Evolutionary conservation across 37 sponge, comb jelly and placozoan species (phyloP).

Genomic region (Eunapius fragilis): DNA sequence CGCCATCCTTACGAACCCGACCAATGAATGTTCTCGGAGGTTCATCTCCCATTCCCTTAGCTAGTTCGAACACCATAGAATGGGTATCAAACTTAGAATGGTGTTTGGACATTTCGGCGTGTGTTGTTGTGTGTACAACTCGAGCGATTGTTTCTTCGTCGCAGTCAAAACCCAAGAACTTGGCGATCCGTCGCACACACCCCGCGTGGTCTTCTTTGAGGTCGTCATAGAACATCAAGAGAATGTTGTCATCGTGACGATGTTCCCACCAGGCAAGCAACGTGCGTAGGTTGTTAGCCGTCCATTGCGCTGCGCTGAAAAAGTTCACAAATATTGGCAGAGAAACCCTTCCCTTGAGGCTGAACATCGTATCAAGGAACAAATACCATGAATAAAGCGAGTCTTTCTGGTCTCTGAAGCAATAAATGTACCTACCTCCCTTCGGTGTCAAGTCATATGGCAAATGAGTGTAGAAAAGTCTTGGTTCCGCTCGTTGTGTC

Average conservation of each 20-base stretch:
- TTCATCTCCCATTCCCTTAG: too few relatives aligned
- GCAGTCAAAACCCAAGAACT: conserved; percentile 16
- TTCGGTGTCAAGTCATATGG: conserved; percentile 1
- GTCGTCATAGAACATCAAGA: conserved; percentile 42
- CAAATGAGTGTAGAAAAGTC: conserved; percentile 15
- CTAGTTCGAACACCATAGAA: background rate
- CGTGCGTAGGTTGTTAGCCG: background rate
- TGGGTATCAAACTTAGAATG: background rate
- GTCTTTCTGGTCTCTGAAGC: conserved; percentile 11
- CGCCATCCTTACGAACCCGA: too few relatives aligned
- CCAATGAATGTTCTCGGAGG: too few relatives aligned
- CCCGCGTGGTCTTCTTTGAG: conserved; percentile 44
- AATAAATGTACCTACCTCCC: conserved; percentile 22
- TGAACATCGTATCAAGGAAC: conserved; percentile 1
- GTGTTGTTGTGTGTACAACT: background rate
- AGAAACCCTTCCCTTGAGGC: background rate
- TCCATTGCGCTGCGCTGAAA: too few relatives aligned
- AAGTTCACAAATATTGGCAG: background rate
- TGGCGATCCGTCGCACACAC: conserved; percentile 35
- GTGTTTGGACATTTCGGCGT: background rate
- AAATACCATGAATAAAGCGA: background rate
- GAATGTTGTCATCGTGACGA: conserved; percentile 52
- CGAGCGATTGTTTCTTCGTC: background rate
- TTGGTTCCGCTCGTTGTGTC: background rate
- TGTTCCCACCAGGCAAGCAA: conserved; percentile 42